Evolutionary conservation across 2,888 invertebrate genomes (phyloP).

Genomic region (Tricholauxania praeusta): DNA sequence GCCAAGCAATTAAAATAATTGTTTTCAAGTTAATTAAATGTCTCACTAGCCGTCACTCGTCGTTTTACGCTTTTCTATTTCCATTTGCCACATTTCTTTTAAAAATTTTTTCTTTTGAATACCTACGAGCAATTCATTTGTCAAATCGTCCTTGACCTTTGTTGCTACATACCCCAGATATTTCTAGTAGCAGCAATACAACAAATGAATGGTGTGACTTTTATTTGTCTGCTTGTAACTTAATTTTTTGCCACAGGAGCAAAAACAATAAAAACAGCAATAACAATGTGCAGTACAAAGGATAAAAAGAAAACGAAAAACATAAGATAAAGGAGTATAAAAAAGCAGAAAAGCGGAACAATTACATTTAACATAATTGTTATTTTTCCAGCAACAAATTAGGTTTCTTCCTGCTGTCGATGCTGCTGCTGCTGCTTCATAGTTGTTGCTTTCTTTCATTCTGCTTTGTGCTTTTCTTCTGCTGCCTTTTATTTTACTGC

Average conservation of each 20-base stretch:
- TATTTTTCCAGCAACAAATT: conserved; percentile 50
- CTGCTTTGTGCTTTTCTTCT: neutral
- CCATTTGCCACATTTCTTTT: no score
- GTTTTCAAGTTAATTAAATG: neutral
- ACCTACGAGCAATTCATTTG: neutral
- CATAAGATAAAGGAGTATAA: conserved; percentile 26
- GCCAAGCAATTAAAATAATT: conserved; percentile 6
- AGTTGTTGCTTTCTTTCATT: conserved; percentile 25
- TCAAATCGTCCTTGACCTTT: conserved; percentile 54
- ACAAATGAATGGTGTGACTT: no score
- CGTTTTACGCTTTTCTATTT: no score
- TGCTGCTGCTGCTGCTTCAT: conserved; percentile 48
- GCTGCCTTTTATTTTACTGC: neutral
- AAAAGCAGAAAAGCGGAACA: conserved; percentile 44
- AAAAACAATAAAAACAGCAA: conserved; percentile 28
- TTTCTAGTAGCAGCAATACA: no score
- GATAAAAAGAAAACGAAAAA: conserved; percentile 27
- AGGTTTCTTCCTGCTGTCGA: conserved; percentile 12
- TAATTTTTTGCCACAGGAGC: conserved; percentile 1
- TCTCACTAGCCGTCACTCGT: neutral
- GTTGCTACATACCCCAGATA: neutral
- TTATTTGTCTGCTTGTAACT: neutral
- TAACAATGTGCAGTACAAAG: conserved; percentile 42
- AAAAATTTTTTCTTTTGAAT: neutral
- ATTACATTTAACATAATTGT: conserved; percentile 62